Evolutionary conservation across 2,113 vertebrate species (phyloP), one percentile per base, ranked within the genome.

Genomic region (Spilogale gracilis): DNA sequence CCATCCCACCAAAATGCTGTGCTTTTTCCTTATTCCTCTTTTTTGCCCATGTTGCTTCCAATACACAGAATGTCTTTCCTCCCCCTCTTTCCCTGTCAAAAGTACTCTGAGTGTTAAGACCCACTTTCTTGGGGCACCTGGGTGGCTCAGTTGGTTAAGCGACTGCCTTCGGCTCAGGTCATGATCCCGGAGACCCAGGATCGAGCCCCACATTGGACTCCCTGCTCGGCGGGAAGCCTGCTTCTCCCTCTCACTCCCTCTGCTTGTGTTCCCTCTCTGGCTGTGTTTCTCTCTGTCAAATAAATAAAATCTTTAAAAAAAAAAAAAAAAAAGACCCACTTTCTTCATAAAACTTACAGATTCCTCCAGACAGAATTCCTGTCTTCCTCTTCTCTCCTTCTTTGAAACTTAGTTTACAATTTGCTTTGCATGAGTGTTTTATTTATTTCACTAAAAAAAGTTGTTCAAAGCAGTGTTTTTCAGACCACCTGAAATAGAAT

Each of bases 391-490:
- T 82, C 54, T 96, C 43, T 85, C 38, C 69, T 93, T 23, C 67
- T 74, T 69, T 73, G 65, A 92, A 71, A 85, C 20, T 71, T 54
- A 63, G 50, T 50, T 67, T 74, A 48, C 32, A 43, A 54, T n/a
- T 90, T 73, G 16, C 48, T 87, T 94, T 61, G 43, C 43, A 60
- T n/a, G 82, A 18, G 10, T 48, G 54, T 67, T 90, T 76, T 67
- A 79, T 58, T 93, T 90, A 25, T 87, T 48, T 32, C 48, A 50
- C 56, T 56, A 87, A 54, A 50, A 43, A 45, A 52, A 82, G 54
- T 82, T 78, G 9, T 89, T 65, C 71, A 92, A 94, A 83, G 76
- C 4, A 27, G 56, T 74, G 14, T 27, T 93, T 96, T 94, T 60
- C 78, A 92, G 65, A 85, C 58, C 5, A 60, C 2, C 63, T 63